A percentile compares a stretch with the other conserved stretches of the same genome.
Conservation (phyloP, 2,113 vertebrate genomes). For the Pomatostomus ruficeps region DNA sequence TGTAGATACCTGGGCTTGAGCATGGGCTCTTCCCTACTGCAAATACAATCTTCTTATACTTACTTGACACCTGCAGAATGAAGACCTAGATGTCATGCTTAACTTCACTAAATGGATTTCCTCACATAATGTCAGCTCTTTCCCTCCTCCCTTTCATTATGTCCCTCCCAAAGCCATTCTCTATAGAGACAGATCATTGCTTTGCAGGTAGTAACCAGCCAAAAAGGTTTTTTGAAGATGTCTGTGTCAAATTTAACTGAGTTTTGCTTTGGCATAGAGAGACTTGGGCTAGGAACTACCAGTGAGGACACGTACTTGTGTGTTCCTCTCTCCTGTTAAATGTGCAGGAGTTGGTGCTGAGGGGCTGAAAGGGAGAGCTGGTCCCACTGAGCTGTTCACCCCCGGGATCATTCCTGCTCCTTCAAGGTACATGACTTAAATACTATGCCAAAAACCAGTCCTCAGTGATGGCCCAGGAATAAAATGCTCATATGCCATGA, state of each 20-base stretch:
- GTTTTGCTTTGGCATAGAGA: background rate
- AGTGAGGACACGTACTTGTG: background rate
- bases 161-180: background rate
- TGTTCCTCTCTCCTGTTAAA: background rate
- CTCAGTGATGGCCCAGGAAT: background rate
- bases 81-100: background rate
- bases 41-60: background rate
- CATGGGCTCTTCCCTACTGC: background rate
- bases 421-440: accelerated
- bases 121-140: background rate
- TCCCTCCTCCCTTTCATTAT: background rate
- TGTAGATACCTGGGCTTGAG: background rate
- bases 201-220: background rate
- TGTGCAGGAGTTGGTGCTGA: background rate
- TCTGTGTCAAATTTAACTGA: background rate
- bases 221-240: background rate
- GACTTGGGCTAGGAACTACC: background rate
- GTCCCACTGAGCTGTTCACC: background rate
- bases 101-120: constrained; percentile 19
- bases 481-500: background rate
- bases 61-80: background rate
- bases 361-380: background rate
- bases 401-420: background rate
- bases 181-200: background rate
- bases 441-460: background rate